Evolutionary conservation across 1,140 invertebrate genomes (phyloP).

Genomic region (Odontomachus brunneus): DNA sequence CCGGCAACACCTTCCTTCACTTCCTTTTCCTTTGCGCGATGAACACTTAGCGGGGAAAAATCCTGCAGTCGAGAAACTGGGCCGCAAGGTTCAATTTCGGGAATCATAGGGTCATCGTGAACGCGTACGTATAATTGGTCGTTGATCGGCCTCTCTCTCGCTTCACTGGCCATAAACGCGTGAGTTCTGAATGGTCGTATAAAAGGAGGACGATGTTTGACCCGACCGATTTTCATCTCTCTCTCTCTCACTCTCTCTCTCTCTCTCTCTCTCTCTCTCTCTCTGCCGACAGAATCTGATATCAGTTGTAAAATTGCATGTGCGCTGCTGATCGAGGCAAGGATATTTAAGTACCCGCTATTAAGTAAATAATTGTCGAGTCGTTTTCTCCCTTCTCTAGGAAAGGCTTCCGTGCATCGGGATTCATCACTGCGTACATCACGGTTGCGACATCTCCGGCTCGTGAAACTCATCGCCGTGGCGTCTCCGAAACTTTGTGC

Average conservation of each 20-base stretch:
- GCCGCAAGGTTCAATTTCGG: slow-evolving; percentile 74
- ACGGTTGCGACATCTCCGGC: slow-evolving; percentile 3
- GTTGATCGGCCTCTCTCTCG: slow-evolving; percentile 61
- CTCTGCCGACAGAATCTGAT: slow-evolving; percentile 3
- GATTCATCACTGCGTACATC: slow-evolving; percentile 26
- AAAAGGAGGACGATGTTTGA: slow-evolving; percentile 54
- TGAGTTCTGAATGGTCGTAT: slow-evolving; percentile 48
- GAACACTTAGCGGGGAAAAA: slow-evolving; percentile 72
- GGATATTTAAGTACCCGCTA: not conserved
- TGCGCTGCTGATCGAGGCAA: not conserved
- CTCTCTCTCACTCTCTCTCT: not conserved
- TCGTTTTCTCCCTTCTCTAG: no score
- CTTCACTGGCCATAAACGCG: slow-evolving; percentile 76
- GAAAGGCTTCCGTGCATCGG: not conserved
- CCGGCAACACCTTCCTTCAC: not conserved
- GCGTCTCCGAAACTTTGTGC: slow-evolving; percentile 16
- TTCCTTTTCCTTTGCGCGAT: not conserved
- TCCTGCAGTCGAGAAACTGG: slow-evolving; percentile 60
- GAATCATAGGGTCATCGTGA: slow-evolving; percentile 72
- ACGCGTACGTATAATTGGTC: slow-evolving; percentile 80
- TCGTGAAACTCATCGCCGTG: slow-evolving; percentile 23
- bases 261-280: not conserved
- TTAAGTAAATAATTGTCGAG: no score
- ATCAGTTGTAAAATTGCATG: slow-evolving; percentile 25
- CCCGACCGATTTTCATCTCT: slow-evolving; percentile 18